These are phyloP conservation scores for Eupeodes latifasciatus DNA, from an alignment of 2,888 invertebrate genomes.

Conservation along the genomic window DNA sequence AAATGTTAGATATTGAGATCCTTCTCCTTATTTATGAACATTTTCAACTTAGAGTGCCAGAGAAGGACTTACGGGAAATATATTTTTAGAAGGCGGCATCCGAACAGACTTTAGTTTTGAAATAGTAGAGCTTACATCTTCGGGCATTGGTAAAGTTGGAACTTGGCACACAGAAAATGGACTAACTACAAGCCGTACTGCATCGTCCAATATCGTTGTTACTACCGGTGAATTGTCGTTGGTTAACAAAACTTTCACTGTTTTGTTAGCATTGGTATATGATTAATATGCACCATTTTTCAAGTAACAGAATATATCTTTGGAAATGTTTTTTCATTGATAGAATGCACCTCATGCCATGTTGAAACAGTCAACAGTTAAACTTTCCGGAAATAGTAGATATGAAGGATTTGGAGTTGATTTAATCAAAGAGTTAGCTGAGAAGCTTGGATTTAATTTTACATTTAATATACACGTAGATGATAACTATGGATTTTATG, in stretches of 20 bases:
- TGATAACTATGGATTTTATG: slow-evolving; percentile 89
- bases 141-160: slow-evolving; percentile 88
- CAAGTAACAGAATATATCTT: neutral
- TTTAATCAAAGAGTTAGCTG: slow-evolving; percentile 91
- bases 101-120: slow-evolving; percentile 89
- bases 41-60: slow-evolving; percentile 73
- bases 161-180: slow-evolving; percentile 88
- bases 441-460: slow-evolving; percentile 92
- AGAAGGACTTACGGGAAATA: slow-evolving; percentile 89
- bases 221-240: slow-evolving; percentile 86
- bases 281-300: neutral
- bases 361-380: slow-evolving; percentile 88
- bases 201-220: slow-evolving; percentile 82
- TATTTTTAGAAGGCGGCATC: slow-evolving; percentile 92
- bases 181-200: slow-evolving; percentile 85
- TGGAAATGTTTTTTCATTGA: neutral
- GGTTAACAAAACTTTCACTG: slow-evolving; percentile 89
- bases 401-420: slow-evolving; percentile 96
- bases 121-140: slow-evolving; percentile 87
- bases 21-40: neutral
- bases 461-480: slow-evolving; percentile 91
- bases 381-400: slow-evolving; percentile 90
- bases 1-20: neutral
- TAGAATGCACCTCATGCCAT: slow-evolving; percentile 95
- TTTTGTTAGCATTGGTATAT: slow-evolving; percentile 89